These are phyloP conservation scores for Octonoba sinensis DNA, from an alignment of 2,888 invertebrate genomes.

Conservation along the genomic window DNA sequence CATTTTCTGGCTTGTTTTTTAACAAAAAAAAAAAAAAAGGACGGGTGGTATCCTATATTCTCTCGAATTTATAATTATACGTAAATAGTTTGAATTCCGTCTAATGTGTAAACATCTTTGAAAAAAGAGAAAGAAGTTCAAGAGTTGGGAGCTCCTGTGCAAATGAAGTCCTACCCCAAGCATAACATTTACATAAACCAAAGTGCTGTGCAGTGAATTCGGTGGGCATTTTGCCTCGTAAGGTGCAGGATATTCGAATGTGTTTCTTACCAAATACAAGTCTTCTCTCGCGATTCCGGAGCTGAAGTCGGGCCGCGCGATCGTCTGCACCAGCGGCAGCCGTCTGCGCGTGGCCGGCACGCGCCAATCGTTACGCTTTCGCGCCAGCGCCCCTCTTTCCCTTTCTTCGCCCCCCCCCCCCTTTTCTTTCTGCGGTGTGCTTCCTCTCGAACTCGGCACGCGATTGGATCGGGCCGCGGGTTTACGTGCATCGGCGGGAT, in stretches of 20 bases:
- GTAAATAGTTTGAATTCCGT: no score
- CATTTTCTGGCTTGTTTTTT: no score
- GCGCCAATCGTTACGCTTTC: conserved; percentile 55
- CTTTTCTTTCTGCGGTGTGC: conserved; percentile 19
- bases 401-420: conserved; percentile 15
- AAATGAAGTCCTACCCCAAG: no score
- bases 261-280: conserved; percentile 24
- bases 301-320: background rate
- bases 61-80: no score
- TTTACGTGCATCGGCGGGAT: no score
- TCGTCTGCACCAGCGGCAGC: conserved; percentile 17
- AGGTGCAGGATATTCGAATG: background rate
- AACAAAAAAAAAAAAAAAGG: no score
- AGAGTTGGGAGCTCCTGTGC: no score
- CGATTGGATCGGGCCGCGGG: no score
- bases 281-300: conserved; percentile 1
- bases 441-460: background rate
- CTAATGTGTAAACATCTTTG: no score
- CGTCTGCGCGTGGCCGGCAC: conserved; percentile 60
- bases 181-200: background rate
- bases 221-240: background rate
- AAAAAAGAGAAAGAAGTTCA: no score
- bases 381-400: conserved; percentile 6
- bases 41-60: no score
- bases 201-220: conserved; percentile 21